phyloP scores from a whole-genome alignment of 1,140 invertebrate species.

The Aporrectodea caliginosa region DNA sequence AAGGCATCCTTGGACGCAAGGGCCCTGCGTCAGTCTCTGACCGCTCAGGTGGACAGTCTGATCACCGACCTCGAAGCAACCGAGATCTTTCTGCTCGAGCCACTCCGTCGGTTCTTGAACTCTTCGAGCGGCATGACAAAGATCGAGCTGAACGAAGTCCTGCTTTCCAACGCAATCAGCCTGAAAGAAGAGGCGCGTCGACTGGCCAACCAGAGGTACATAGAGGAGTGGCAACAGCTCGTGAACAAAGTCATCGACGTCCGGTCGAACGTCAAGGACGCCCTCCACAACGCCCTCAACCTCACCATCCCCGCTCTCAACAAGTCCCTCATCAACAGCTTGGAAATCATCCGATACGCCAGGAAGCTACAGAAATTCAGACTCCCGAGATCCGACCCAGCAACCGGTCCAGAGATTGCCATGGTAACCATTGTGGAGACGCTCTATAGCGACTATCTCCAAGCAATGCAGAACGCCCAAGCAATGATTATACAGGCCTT shows the following conservation, averaged over 20 bases:
- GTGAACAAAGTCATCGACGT: constrained; percentile 5
- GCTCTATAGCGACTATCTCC: neutral
- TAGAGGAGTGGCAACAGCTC: constrained; percentile 8
- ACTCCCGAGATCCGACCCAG: neutral
- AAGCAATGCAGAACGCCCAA: neutral
- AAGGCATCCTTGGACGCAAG: neutral
- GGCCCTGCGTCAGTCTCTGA: neutral
- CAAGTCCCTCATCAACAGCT: neutral
- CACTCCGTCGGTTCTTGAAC: neutral
- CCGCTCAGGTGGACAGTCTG: neutral
- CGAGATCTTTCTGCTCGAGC: neutral
- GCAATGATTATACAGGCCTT: neutral
- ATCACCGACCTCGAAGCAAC: neutral
- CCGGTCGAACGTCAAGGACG: neutral
- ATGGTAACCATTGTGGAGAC: constrained; percentile 7
- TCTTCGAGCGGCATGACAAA: neutral
- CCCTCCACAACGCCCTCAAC: neutral
- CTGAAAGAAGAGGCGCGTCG: neutral
- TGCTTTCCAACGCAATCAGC: neutral
- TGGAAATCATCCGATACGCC: constrained; percentile 11
- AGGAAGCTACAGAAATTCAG: neutral
- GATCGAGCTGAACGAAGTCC: constrained; percentile 1
- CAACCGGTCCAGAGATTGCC: neutral
- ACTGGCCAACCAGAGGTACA: neutral
- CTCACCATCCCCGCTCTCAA: neutral